Conservation (phyloP, 2,888 invertebrate genomes). For the Leucoma salicis region DNA sequence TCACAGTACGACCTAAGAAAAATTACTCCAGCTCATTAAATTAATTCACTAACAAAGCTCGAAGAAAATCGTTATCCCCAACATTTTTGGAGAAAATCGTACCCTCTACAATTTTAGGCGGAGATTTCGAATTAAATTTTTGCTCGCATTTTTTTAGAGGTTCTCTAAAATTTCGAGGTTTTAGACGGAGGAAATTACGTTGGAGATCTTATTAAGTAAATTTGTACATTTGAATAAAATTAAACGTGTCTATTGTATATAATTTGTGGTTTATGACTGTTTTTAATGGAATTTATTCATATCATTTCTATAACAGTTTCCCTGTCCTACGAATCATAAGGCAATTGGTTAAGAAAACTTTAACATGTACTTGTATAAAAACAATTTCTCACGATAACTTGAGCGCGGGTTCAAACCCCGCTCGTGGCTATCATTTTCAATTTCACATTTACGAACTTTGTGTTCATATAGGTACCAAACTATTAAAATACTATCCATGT, state of each 20-base stretch:
- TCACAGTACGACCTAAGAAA: constrained; percentile 90
- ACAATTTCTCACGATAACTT: too few species aligned
- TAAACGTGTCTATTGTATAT: not conserved
- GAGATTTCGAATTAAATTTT: constrained; percentile 10
- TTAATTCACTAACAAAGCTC: constrained; percentile 29
- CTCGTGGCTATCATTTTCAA: too few species aligned
- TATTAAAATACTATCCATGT: too few species aligned
- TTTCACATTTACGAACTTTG: too few species aligned
- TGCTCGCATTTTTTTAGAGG: constrained; percentile 3
- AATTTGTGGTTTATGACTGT: not conserved
- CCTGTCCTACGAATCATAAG: too few species aligned
- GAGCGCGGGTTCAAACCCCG: too few species aligned
- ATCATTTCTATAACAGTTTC: constrained; percentile 5
- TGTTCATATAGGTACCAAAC: too few species aligned
- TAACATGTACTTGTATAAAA: too few species aligned
- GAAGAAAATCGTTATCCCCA: constrained; percentile 25
- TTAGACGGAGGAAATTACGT: constrained; percentile 5
- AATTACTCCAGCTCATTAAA: constrained; percentile 25
- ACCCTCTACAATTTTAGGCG: too few species aligned
- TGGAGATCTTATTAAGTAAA: constrained; percentile 3
- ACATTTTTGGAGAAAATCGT: too few species aligned
- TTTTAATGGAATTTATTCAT: constrained; percentile 5
- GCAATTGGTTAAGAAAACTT: too few species aligned
- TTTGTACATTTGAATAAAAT: not conserved
- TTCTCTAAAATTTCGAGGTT: constrained; percentile 11